phyloP scores from a whole-genome alignment of 2,888 invertebrate species.

The Polymixis lichenea region DNA sequence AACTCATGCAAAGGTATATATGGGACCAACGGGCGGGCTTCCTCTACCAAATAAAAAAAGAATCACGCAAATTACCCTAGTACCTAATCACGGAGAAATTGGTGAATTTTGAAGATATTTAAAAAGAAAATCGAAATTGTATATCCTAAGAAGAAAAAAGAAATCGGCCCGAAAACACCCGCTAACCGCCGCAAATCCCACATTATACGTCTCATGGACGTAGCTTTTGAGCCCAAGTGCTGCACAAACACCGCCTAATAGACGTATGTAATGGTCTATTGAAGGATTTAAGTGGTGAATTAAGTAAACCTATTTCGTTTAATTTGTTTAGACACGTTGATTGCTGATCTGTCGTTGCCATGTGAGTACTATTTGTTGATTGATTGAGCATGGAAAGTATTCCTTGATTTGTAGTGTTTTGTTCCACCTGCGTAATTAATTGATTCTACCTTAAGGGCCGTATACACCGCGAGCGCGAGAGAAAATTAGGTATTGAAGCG shows the following conservation, averaged over 20 bases:
- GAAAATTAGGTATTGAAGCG: no score
- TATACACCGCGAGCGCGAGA: no score
- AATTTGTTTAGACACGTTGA: constrained; percentile 8
- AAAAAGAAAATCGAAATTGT: no score
- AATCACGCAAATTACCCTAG: no score
- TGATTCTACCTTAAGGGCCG: no score
- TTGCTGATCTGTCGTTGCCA: constrained; percentile 19
- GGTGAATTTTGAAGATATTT: no score
- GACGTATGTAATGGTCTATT: constrained; percentile 37
- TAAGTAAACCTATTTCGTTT: constrained; percentile 34
- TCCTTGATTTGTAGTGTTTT: neutral
- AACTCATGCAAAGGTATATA: neutral
- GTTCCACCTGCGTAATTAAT: neutral
- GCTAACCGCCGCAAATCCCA: constrained; percentile 68
- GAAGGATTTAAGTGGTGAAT: constrained; percentile 32
- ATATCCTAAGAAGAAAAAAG: neutral
- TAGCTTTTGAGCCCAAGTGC: constrained; percentile 59
- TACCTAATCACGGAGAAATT: neutral
- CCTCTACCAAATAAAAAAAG: neutral
- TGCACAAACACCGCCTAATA: constrained; percentile 56
- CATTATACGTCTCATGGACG: constrained; percentile 70
- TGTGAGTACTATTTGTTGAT: constrained; percentile 20
- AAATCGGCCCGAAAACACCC: constrained; percentile 65
- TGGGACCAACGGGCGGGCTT: neutral
- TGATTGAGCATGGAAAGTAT: constrained; percentile 8